Evolutionary conservation across 1,140 invertebrate species (phyloP).

Genomic region (Zaprionus taronus): DNA sequence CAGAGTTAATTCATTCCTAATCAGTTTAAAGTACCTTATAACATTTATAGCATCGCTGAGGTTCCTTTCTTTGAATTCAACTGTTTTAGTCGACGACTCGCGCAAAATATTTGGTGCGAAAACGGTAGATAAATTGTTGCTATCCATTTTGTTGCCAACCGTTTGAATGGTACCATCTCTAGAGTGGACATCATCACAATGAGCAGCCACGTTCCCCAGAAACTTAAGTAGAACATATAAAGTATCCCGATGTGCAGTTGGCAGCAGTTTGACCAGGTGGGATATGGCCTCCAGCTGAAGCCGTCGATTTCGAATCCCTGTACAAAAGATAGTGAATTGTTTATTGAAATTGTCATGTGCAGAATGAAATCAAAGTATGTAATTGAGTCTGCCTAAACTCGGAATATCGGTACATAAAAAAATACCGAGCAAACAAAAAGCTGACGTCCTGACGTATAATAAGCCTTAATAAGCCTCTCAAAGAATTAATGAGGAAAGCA

Average conservation of each 20-base stretch:
- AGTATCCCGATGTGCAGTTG: slow-evolving; percentile 94
- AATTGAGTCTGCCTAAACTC: too few relatives aligned
- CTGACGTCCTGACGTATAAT: too few relatives aligned
- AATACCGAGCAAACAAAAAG: too few relatives aligned
- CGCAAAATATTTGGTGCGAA: slow-evolving; percentile 97
- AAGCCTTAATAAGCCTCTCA: too few relatives aligned
- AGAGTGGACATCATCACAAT: slow-evolving; percentile 74
- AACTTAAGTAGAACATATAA: slow-evolving; percentile 92
- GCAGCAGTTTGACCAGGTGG: slow-evolving; percentile 93
- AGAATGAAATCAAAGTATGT: too few relatives aligned
- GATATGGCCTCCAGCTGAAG: slow-evolving; percentile 93
- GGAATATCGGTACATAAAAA: too few relatives aligned
- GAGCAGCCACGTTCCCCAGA: slow-evolving; percentile 90
- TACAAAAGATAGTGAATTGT: background rate
- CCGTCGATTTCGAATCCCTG: slow-evolving; percentile 92
- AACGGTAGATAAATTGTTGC: slow-evolving; percentile 94
- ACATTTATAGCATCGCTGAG: slow-evolving; percentile 93
- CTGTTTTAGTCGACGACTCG: slow-evolving; percentile 86
- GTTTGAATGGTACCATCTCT: slow-evolving; percentile 53
- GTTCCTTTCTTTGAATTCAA: slow-evolving; percentile 57
- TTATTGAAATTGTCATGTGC: background rate
- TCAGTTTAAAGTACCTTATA: slow-evolving; percentile 84
- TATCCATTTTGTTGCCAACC: slow-evolving; percentile 96
- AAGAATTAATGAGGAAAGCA: too few relatives aligned
- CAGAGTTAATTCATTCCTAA: background rate